These are phyloP conservation scores for Melanerpes aurifrons DNA, from an alignment of 2,113 vertebrate genomes.

Conservation along the genomic window DNA sequence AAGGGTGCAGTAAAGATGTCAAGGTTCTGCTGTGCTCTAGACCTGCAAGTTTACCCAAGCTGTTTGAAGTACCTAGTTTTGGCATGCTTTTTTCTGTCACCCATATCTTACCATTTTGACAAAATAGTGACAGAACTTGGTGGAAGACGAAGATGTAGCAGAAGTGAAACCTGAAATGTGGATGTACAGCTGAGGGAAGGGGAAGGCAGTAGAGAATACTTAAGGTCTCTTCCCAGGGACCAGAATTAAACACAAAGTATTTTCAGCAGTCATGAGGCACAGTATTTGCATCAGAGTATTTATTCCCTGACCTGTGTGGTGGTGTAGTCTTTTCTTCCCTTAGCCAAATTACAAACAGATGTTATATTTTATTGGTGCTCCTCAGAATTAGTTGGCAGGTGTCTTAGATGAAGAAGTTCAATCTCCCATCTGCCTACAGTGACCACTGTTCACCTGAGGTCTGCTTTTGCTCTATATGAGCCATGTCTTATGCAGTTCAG, in stretches of 20 bases:
- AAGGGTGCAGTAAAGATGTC: neutral
- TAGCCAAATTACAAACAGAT: neutral
- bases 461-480: neutral
- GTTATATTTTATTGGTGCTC: neutral
- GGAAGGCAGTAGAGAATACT: constrained; percentile 56
- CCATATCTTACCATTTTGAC: neutral
- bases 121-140: neutral
- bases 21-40: neutral
- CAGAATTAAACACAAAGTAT: constrained; percentile 24
- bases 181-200: neutral
- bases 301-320: neutral
- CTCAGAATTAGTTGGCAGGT: neutral
- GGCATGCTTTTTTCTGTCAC: neutral
- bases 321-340: neutral
- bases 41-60: neutral
- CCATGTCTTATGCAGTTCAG: neutral
- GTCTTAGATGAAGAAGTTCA: neutral
- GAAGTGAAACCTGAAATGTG: constrained; percentile 1
- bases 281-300: neutral
- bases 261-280: neutral
- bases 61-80: neutral
- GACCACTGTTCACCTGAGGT: neutral
- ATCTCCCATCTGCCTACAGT: neutral
- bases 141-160: constrained; percentile 5
- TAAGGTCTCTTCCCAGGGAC: neutral